Base-by-base conservation (phyloP, 2,113 vertebrate species). In the Tupaia chinensis region DNA sequence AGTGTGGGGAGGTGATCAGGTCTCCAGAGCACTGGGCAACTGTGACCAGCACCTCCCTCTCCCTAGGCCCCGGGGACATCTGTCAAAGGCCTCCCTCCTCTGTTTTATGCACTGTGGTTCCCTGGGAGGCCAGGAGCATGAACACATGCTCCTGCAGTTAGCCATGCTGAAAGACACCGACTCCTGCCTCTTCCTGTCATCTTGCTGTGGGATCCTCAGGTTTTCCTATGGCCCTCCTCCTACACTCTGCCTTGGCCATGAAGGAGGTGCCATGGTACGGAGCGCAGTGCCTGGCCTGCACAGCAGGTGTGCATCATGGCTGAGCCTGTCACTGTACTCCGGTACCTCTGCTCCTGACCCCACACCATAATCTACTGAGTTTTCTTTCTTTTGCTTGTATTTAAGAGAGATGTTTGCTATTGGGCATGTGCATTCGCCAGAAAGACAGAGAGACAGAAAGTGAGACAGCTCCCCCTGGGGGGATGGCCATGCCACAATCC, bases 251-350 rank as follows among this genome's bases (percentile, higher is more conserved):
- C 69, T n/a, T 11, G 25, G 8, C 27, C 19, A 13, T 22, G 72
- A 73, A 58, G 15, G 32, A 27, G 29, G 20, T 0, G 0, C 54
- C 3, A 9, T 11, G 22, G 23, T 32, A 65, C 56, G 0, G 0
- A 63, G 81, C 14, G 3, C 0, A 6, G 54, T 8, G 68, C n/a
- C 23, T 76, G 89, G 70, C 10, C 34, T 72, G 16, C 23, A 44
- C 1, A 44, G n/a, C 1, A 72, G 32, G 53, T 53, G 53, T 53
- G 58, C 83, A 66, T 20, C 7, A 20, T 9, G 23, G 60, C 25
- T 27, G 25, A 29, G 27, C 17, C n/a, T 13, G 19, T 5, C 9
- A 6, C 13, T 14, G 29, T 44, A 20, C 61, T 5, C 12, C n/a
- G 61, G 72, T 54, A 27, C 0, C 81, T 23, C 27, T 3, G 4